Base-by-base conservation (phyloP, 2,888 invertebrate genomes). In the Drosophila buzzatii region DNA sequence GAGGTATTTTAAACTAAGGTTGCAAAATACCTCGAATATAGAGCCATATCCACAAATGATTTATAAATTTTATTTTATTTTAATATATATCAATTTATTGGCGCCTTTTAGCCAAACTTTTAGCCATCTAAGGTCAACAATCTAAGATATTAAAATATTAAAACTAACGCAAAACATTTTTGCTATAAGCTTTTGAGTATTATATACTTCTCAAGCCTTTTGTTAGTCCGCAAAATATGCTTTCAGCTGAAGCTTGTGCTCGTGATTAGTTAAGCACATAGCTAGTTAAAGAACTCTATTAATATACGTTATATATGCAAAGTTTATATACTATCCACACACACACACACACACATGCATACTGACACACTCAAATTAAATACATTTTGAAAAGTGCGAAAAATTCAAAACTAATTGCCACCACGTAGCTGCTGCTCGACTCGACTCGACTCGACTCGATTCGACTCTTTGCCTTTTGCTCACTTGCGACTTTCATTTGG, bases 391-490 rank as follows among this genome's bases (percentile, higher is more conserved):
- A 56, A 61, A 59, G 67, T 60, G 52, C 44, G 60, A 60, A 61
- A 72, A 68, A 76, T 69, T 47, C 41, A 58, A 68, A 65, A 44
- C 58, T 76, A 76, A 76, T 76, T 76, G 76, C 70, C 76, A 76
- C 69, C 76, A 33, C 51, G 47, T 42, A 57, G 72, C 42, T 45
- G 47, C 16, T 31, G 60, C 35, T 52, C 35, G 31, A 31, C 52
- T 27, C 31, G 23, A 14, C 37, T 37, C 37, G 37, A 33, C 8
- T 33, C 33, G 33, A 31, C 31, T 31, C 8, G 31, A 8, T 9
- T 33, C 35, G 35, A 37, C 52, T 27, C 33, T 62, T 61, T 20
- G 39, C 60, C 45, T 49, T 64, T 49, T 63, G 72, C 60, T 39
- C 62, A 52, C 52, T 65, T 69, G 57, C 23, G 35, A 33, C 65